Base-by-base conservation (phyloP, 1,140 invertebrate genomes). In the Hypsibius dujardini region DNA sequence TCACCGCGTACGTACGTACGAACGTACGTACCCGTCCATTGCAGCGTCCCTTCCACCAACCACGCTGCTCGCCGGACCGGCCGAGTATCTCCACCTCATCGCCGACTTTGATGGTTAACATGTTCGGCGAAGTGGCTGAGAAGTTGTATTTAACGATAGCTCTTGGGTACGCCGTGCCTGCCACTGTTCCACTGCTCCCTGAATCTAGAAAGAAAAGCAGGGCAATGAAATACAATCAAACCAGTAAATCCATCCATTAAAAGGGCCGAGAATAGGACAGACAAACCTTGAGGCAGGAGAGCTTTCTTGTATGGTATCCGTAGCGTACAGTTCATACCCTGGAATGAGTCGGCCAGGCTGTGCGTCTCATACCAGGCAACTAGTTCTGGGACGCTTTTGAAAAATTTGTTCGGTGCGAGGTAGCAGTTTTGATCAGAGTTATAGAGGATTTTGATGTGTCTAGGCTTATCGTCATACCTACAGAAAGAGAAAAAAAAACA, bases 321-420 rank as follows among this genome's bases (percentile, higher is more conserved):
- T 2, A 82, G 74, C 2, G 75, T 78, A 7, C 78, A 80, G 70
- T 78, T 76, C 2, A 82, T 76, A n/a, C 80, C 79, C 70, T 78
- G 78, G 80, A 95, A 96, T 79, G 92, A 94, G 81, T 95, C 90
- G 1, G 86, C 85, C 69, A 95, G 81, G 77, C 89, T 90, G 72
- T 87, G 88, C 69, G 87, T 84, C 79, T 94, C 88, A 79, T 96
- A 95, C 80, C 89, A 92, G 59, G 87, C 86, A 67, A 95, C 86
- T 46, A 95, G 82, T 78, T 94, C 90, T 75, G 90, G 87, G 71
- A 92, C 85, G 76, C 86, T 88, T 76, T 88, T 87, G 77, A 96
- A 96, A 78, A 88, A 92, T 70, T 90, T 84, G n/a, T 88, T 88
- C 77, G 91, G 86, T 15, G 90, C 92, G 40, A 96, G 81, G 79